phyloP scores from a whole-genome alignment of 1,140 invertebrate genomes.

The Drosophila ercepeae region DNA sequence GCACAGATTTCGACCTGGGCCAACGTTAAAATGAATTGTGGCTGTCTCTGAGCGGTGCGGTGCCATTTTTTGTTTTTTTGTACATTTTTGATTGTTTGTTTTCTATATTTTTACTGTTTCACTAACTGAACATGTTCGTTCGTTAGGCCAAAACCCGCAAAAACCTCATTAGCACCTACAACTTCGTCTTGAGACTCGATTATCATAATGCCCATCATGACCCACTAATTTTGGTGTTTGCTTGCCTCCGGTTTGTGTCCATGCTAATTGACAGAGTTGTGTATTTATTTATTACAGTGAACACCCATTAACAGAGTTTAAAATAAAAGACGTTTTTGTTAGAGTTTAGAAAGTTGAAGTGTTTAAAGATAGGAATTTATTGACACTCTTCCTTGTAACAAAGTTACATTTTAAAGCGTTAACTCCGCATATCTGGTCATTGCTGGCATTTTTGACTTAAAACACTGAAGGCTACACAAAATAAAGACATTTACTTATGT shows the following conservation, averaged over 20 bases:
- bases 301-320: slow-evolving; percentile 6
- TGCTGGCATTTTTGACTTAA: too few relatives aligned
- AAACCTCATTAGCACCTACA: slow-evolving; percentile 65
- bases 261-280: slow-evolving; percentile 48
- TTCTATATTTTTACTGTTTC: slow-evolving; percentile 52
- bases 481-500: too few relatives aligned
- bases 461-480: too few relatives aligned
- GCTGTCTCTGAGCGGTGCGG: background rate
- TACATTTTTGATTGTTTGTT: slow-evolving; percentile 23
- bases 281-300: slow-evolving; percentile 13
- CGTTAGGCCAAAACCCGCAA: slow-evolving; percentile 24
- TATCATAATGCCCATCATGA: slow-evolving; percentile 59
- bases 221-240: slow-evolving; percentile 64
- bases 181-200: slow-evolving; percentile 40
- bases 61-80: slow-evolving; percentile 14
- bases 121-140: slow-evolving; percentile 51
- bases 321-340: background rate
- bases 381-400: background rate
- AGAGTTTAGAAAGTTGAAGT: background rate
- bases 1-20: slow-evolving; percentile 37
- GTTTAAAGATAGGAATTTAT: background rate
- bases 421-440: too few relatives aligned
- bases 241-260: slow-evolving; percentile 60
- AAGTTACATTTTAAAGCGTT: background rate
- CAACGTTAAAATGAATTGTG: slow-evolving; percentile 37